Percentiles rank a stretch among this genome's conserved stretches.
phyloP scores from a whole-genome alignment of 2,113 vertebrate genomes.

The Dryoscopus gambensis region DNA sequence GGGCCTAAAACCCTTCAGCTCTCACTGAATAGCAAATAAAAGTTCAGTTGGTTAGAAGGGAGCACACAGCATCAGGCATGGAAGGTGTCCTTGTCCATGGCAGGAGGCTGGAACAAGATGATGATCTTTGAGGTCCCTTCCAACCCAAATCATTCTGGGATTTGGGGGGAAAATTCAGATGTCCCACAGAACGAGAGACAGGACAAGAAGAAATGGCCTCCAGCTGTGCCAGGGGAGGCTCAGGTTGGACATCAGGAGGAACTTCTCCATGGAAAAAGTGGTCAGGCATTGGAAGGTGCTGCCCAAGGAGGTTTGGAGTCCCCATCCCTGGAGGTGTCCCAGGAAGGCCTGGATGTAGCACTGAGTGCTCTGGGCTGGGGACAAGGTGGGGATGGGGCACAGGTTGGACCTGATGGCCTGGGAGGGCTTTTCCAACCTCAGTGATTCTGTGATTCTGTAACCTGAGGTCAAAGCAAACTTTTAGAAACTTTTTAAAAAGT shows the following conservation, averaged over 20 bases:
- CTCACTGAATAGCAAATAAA: fast-evolving
- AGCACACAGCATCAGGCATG: neutral
- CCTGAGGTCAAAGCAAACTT: neutral
- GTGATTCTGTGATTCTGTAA: neutral
- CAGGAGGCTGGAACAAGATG: neutral
- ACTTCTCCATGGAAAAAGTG: neutral
- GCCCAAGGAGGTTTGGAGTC: neutral
- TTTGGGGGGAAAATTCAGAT: fast-evolving
- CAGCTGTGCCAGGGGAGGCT: fast-evolving
- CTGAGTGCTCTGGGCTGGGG: neutral
- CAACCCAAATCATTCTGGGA: neutral
- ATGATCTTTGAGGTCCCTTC: neutral
- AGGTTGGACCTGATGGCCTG: fast-evolving
- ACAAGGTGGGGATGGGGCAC: fast-evolving
- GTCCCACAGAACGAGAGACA: neutral
- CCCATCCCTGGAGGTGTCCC: neutral
- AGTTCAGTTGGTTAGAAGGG: fast-evolving
- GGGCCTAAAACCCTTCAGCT: neutral
- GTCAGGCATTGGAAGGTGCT: fast-evolving
- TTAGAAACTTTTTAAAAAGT: neutral
- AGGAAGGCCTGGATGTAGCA: fast-evolving
- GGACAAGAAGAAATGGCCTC: neutral
- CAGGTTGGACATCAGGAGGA: neutral
- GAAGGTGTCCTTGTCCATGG: neutral
- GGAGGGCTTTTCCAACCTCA: neutral